Conservation (phyloP, 2,113 vertebrate genomes). For the Epinephelus lanceolatus region DNA sequence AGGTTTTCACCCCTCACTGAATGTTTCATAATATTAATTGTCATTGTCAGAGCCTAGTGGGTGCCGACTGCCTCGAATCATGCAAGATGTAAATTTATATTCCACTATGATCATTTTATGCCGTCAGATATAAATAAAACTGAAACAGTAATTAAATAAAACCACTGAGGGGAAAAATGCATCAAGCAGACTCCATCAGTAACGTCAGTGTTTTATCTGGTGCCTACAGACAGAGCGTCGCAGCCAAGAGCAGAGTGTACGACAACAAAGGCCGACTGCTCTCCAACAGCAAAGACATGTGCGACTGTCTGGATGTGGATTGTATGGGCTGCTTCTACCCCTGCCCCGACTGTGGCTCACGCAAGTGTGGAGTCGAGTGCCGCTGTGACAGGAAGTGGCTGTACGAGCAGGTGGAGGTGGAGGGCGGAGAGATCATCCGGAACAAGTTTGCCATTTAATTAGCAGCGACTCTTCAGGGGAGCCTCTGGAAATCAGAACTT, state of each 20-base stretch:
- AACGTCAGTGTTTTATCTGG: constrained; percentile 12
- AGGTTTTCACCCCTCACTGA: constrained; percentile 7
- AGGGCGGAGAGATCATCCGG: constrained; percentile 95
- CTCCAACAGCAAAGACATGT: constrained; percentile 92
- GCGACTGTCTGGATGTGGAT: constrained; percentile 95
- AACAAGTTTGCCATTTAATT: constrained; percentile 90
- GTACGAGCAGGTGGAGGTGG: constrained; percentile 97
- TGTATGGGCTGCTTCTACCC: constrained; percentile 98
- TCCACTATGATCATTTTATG: constrained; percentile 9
- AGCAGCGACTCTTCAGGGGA: background rate
- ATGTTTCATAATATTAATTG: constrained; percentile 7
- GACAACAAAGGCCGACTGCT: constrained; percentile 93
- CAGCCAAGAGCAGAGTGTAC: constrained; percentile 93
- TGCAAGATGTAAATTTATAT: constrained; percentile 10
- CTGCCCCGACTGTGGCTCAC: constrained; percentile 91
- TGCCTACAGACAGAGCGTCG: constrained; percentile 85
- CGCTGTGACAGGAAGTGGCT: constrained; percentile 98
- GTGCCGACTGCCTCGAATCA: background rate
- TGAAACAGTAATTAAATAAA: constrained; percentile 17
- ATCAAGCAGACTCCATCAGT: background rate
- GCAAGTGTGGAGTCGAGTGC: constrained; percentile 94
- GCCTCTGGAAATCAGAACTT: background rate
- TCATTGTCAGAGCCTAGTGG: constrained; percentile 14
- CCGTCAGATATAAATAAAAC: constrained; percentile 19
- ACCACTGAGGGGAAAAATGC: background rate